phyloP scores from a whole-genome alignment of 2,888 invertebrate genomes.

The Cephus nigrinus region DNA sequence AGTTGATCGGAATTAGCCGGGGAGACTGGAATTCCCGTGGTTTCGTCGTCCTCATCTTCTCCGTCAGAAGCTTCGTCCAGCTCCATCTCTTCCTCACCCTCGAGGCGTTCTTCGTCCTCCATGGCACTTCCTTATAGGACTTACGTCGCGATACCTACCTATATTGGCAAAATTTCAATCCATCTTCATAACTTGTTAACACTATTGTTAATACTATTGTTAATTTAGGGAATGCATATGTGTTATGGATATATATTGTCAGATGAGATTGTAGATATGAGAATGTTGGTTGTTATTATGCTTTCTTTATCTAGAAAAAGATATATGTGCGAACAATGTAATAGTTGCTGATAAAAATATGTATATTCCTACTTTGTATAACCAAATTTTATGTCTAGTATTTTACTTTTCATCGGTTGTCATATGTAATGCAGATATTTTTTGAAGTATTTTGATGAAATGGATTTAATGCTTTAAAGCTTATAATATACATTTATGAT shows the following conservation, averaged over 20 bases:
- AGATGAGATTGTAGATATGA: neutral
- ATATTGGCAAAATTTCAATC: neutral
- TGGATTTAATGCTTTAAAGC: neutral
- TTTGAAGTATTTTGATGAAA: neutral
- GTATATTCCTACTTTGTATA: neutral
- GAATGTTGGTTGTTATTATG: neutral
- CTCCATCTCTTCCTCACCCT: constrained; percentile 76
- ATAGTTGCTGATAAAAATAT: neutral
- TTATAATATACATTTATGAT: neutral
- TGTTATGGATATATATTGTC: neutral
- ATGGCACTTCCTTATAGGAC: constrained; percentile 47
- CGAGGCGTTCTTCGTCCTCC: constrained; percentile 65
- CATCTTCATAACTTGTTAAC: neutral
- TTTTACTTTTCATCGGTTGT: neutral
- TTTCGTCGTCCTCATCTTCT: constrained; percentile 77
- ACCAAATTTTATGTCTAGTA: neutral
- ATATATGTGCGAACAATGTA: neutral
- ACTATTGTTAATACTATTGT: neutral
- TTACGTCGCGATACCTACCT: constrained; percentile 9
- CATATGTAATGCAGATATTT: neutral
- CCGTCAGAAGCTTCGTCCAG: constrained; percentile 80
- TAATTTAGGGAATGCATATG: neutral
- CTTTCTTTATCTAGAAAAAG: neutral
- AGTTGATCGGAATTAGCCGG: constrained; percentile 66
- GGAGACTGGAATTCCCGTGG: constrained; percentile 68